A percentile compares a stretch with the other conserved stretches of the same genome.
These are phyloP conservation scores for Proteles cristata DNA, from an alignment of 2,113 vertebrate genomes.

Conservation along the genomic window DNA sequence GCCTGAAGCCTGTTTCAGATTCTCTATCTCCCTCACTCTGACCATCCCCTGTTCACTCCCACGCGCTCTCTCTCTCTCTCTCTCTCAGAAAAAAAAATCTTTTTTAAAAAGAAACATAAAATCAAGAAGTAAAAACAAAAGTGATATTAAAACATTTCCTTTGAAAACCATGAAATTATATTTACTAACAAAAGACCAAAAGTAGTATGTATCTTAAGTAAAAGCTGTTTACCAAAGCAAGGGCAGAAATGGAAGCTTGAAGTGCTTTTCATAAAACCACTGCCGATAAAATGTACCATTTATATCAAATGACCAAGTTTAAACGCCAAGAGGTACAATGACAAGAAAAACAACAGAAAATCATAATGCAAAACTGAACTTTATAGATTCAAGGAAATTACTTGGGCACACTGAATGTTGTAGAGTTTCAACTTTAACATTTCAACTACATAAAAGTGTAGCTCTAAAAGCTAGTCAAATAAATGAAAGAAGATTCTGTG, in stretches of 20 bases:
- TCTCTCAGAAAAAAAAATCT: too few relatives aligned
- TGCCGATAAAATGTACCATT: neutral
- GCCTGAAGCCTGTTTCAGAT: too few relatives aligned
- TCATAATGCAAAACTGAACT: constrained; percentile 15
- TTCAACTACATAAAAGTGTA: neutral
- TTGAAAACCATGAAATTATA: neutral
- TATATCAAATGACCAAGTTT: neutral
- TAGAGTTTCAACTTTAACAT: neutral
- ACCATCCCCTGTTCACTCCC: too few relatives aligned
- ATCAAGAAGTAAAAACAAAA: neutral
- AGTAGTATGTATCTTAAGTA: neutral
- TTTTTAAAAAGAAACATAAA: neutral
- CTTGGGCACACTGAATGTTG: neutral
- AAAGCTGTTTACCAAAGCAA: neutral
- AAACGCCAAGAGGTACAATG: neutral
- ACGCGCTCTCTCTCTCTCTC: too few relatives aligned
- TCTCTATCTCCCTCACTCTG: too few relatives aligned
- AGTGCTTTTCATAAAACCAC: constrained; percentile 39
- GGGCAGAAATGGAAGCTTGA: neutral
- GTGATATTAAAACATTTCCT: neutral
- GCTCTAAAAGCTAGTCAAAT: neutral
- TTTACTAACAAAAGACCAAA: constrained; percentile 18
- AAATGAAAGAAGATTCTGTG: neutral
- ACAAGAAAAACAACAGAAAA: neutral
- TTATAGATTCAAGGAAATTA: neutral